Base-by-base conservation (phyloP, 2,113 vertebrate species). In the Carettochelys insculpta region DNA sequence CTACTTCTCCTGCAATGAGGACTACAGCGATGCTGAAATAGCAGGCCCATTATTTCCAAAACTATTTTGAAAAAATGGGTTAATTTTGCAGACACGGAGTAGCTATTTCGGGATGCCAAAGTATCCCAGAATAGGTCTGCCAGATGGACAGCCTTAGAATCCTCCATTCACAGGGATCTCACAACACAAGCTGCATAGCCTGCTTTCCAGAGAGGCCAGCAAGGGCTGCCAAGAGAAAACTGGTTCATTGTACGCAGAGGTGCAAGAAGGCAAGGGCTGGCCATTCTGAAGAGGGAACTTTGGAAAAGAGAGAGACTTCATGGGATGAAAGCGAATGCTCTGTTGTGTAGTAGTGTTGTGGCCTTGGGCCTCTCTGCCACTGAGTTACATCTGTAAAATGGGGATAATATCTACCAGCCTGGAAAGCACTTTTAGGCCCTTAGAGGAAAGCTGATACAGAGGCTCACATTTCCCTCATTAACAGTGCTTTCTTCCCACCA, bases 401-500 rank as follows among this genome's bases (percentile, higher is more conserved):
- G 45, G 31, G 25, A 75, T 75, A 38, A 38, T 31, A 25, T 61
- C 51, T 80, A 25, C 76, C 56, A 45, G 38, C 25, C 48, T 3
- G 5, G 3, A 58, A 25, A 0, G 0, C 4, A 5, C 51, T 80
- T 2, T 71, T 48, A 45, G 54, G 31, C 4, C 20, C 31, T 5
- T 43, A 48, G 16, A 38, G 3, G 25, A 58, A 45, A 31, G 51
- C 5, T 43, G 82, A 71, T 56, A 24, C 1, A 3, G 3, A 41
- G 61, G 2, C 22, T 22, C 16, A 9, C 7, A 1, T 19, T 73
- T 47, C 73, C 34, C 14, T 3, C 24, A 24, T 48, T 73, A 48
- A 58, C 6, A 7, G 13, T n/a, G 4, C 38, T 79, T 12, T 77
- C 77, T 19, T 13, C 31, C 71, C 56, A 86, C 83, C 90, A 97